Evolutionary conservation across 2,113 vertebrate species (phyloP), one percentile per base, ranked within the genome.

Genomic region (Todiramphus chloris): DNA sequence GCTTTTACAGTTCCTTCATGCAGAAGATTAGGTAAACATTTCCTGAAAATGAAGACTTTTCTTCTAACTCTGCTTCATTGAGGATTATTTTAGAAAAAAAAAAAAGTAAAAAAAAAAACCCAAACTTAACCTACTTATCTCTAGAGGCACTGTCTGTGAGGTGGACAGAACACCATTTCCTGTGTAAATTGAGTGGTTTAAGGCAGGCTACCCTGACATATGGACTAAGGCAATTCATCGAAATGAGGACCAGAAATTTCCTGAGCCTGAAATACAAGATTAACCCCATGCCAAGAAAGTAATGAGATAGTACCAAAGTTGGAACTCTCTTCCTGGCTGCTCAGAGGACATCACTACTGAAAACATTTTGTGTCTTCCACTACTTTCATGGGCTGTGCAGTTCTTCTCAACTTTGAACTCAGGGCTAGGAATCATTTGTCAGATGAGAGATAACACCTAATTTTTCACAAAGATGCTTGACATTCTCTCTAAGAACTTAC

Each of bases 131-230:
- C 31, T 70, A 17, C 19, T 55, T 63, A 48, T 41, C 11, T 18
- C 12, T 31, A 79, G n/a, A 91, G 13, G 7, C 35, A 67, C 18
- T 69, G 14, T 21, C 41, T 87, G 13, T 66, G 12, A 43, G 21
- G 0, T 17, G 18, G 14, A 27, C 2, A 14, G 46, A 35, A 51
- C 4, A 1, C 3, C 3, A 43, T 27, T 78, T 51, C 3, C 5
- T 25, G 21, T 37, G 18, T 60, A 78, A 93, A 78, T 46, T 0
- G 9, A 70, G n/a, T 66, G 25, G 15, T 56, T 87, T 82, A 37
- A 66, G 50, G 23, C 16, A 91, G 19, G 21, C 9, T 63, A 37
- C 3, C 8, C 12, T 76, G 58, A 53, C 12, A 9, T 37, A 17
- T 13, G 41, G 41, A 79, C 33, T 84, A 68, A 73, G 15, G 12